Conservation (phyloP, 2,797 vertebrate species). For the Silurus aristotelis region DNA sequence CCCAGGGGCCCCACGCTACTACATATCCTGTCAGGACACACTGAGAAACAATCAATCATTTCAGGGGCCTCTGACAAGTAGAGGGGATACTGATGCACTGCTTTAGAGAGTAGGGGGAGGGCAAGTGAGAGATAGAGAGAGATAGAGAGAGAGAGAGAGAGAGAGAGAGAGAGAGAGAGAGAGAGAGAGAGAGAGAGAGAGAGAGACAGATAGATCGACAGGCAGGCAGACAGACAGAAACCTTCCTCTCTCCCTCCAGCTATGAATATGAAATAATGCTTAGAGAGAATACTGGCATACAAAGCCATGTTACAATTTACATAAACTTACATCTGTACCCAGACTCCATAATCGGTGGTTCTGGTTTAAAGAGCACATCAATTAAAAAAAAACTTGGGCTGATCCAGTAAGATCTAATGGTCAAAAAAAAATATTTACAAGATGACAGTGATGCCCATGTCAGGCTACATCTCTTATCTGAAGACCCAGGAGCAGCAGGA, state of each 20-base stretch:
- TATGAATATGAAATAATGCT: slow-evolving; percentile 88
- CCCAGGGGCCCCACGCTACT: slow-evolving; percentile 86
- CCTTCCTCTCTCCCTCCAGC: slow-evolving; percentile 34
- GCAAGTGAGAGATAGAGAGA: slow-evolving; percentile 34
- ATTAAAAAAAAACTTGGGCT: slow-evolving; percentile 5
- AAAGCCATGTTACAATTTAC: slow-evolving; percentile 77
- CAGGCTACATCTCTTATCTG: slow-evolving; percentile 72
- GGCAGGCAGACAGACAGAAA: slow-evolving; percentile 36
- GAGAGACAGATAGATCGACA: not conserved
- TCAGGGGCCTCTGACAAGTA: slow-evolving; percentile 76
- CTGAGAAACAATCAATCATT: slow-evolving; percentile 97
- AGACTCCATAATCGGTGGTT: slow-evolving; percentile 62
- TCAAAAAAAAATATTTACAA: slow-evolving; percentile 64
- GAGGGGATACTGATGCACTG: slow-evolving; percentile 50
- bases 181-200: slow-evolving; percentile 48
- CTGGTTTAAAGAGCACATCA: slow-evolving; percentile 31
- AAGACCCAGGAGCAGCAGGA: slow-evolving; percentile 55
- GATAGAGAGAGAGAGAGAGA: slow-evolving; percentile 27
- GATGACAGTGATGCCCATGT: slow-evolving; percentile 68
- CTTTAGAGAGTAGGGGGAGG: slow-evolving; percentile 49
- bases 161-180: slow-evolving; percentile 6
- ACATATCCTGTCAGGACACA: slow-evolving; percentile 85
- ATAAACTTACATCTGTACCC: slow-evolving; percentile 71
- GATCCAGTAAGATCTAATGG: slow-evolving; percentile 4
- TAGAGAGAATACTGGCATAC: slow-evolving; percentile 74